A percentile compares a stretch with the other conserved stretches of the same genome.
These are phyloP conservation scores for Corynorhinus townsendii DNA, from an alignment of 2,113 vertebrate genomes.

Conservation along the genomic window DNA sequence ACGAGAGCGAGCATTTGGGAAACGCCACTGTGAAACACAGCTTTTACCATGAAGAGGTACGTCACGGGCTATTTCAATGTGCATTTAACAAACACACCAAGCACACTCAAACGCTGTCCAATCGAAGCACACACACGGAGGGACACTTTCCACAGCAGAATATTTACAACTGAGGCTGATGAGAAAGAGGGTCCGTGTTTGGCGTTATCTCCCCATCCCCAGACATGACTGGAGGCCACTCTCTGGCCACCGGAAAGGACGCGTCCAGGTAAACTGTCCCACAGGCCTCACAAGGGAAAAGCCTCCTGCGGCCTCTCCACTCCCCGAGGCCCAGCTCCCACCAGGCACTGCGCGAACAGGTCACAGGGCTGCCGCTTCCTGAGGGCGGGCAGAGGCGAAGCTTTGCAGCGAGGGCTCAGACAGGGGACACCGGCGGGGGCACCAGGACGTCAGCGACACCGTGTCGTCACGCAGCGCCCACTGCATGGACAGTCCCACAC, in stretches of 20 bases:
- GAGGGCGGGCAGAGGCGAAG: too few species aligned
- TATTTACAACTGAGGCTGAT: slow-evolving; percentile 6
- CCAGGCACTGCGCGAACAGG: too few species aligned
- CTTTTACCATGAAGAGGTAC: not conserved
- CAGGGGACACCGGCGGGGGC: too few species aligned
- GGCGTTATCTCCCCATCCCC: not conserved
- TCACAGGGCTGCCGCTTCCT: too few species aligned
- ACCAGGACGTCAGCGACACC: not conserved
- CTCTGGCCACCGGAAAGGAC: not conserved
- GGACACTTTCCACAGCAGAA: not conserved
- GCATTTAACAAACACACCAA: not conserved
- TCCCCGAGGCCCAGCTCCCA: too few species aligned
- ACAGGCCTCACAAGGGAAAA: too few species aligned
- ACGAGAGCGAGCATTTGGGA: not conserved
- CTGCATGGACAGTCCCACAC: not conserved
- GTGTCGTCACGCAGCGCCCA: not conserved
- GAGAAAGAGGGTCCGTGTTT: not conserved
- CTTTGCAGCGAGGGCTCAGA: too few species aligned
- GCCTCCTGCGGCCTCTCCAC: too few species aligned
- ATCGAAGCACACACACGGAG: not conserved
- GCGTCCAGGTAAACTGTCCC: not conserved
- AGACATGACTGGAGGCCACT: not conserved
- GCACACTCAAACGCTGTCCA: not conserved
- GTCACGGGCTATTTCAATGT: not conserved
- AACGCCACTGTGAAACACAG: not conserved